Conservation (phyloP, 2,797 vertebrate genomes). For the Smutsia temminckii region DNA sequence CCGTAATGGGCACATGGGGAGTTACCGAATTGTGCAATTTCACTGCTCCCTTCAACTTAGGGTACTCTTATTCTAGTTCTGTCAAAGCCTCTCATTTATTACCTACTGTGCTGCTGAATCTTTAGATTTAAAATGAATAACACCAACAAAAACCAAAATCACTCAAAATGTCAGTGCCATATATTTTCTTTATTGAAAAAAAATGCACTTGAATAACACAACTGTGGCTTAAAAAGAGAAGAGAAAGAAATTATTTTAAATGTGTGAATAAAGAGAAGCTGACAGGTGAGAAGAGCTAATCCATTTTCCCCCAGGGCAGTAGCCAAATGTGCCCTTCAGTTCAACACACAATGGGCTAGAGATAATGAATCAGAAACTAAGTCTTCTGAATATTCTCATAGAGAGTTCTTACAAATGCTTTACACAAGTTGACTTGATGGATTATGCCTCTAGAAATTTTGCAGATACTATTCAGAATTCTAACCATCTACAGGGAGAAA, state of each 20-base stretch:
- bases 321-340: conserved; percentile 34
- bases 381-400: conserved; percentile 72
- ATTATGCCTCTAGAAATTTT: conserved; percentile 71
- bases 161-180: conserved; percentile 51
- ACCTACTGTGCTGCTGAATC: conserved; percentile 15
- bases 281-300: conserved; percentile 58
- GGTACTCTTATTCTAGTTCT: conserved; percentile 41
- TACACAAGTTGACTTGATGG: conserved; percentile 63
- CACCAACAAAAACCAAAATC: conserved; percentile 70
- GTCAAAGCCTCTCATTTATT: conserved; percentile 50
- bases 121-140: conserved; percentile 61
- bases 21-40: conserved; percentile 17
- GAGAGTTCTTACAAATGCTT: conserved; percentile 74
- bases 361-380: conserved; percentile 21
- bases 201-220: conserved; percentile 77
- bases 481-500: conserved; percentile 69
- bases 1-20: conserved; percentile 44
- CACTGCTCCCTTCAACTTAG: conserved; percentile 23
- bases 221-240: conserved; percentile 67
- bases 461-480: conserved; percentile 47
- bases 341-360: conserved; percentile 18
- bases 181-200: conserved; percentile 83
- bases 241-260: conserved; percentile 54
- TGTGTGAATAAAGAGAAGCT: conserved; percentile 52
- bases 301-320: background rate